Evolutionary conservation across 2,797 vertebrate species (phyloP).

Genomic region (Pelobates cultripes): DNA sequence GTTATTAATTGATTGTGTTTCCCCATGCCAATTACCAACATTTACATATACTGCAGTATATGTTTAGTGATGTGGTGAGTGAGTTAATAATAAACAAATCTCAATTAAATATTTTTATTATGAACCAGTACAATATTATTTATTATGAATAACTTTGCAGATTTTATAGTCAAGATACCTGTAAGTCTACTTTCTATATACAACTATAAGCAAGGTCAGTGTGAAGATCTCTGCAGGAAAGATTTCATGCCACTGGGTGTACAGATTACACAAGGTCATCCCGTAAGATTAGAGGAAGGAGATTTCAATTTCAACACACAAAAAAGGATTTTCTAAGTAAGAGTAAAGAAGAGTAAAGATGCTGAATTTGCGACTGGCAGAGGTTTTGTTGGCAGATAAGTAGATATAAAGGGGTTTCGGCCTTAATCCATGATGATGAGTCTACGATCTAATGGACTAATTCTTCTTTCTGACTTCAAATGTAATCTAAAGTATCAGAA

Average conservation of each 20-base stretch:
- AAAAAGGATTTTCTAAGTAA: slow-evolving; percentile 1
- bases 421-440: background rate
- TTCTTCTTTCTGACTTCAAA: background rate
- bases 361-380: background rate
- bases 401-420: background rate
- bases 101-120: too few relatives aligned
- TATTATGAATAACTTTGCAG: too few relatives aligned
- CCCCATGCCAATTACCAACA: background rate
- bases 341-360: background rate
- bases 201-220: background rate
- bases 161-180: background rate
- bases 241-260: background rate
- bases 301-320: background rate
- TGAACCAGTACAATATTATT: too few relatives aligned
- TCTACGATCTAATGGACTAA: background rate
- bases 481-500: background rate
- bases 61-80: too few relatives aligned
- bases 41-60: background rate
- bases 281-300: background rate
- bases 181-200: background rate
- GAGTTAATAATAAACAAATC: too few relatives aligned
- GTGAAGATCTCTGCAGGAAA: background rate
- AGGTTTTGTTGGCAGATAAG: background rate
- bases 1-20: too few relatives aligned
- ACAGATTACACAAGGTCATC: background rate